Percentiles rank a stretch among this genome's conserved stretches.
These are phyloP conservation scores for Thermophis baileyi DNA, from an alignment of 2,113 vertebrate genomes.

Conservation along the genomic window DNA sequence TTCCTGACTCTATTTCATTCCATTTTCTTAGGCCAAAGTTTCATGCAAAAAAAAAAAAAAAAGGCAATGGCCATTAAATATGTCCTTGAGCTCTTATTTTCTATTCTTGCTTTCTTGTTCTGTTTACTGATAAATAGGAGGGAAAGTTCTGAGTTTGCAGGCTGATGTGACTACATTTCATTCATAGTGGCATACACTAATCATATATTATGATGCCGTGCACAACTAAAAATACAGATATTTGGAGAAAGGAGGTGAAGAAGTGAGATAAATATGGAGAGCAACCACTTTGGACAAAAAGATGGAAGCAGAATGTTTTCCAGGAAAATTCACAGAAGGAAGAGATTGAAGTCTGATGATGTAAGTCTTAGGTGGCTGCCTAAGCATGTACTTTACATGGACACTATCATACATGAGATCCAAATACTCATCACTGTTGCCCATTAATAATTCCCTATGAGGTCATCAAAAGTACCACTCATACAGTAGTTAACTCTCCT, in stretches of 20 bases:
- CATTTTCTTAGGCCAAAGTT: not conserved
- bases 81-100: not conserved
- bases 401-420: not conserved
- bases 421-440: not conserved
- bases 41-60: not conserved
- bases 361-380: not conserved
- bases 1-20: not conserved
- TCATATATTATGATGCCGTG: not conserved
- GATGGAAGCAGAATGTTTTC: not conserved
- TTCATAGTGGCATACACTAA: not conserved
- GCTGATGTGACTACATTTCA: not conserved
- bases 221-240: not conserved
- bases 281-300: not conserved
- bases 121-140: not conserved
- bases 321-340: not conserved
- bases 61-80: not conserved
- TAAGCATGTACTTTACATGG: not conserved
- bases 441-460: not conserved
- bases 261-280: not conserved
- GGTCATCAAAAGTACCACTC: not conserved
- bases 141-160: not conserved
- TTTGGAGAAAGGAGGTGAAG: not conserved
- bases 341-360: not conserved
- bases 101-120: not conserved
- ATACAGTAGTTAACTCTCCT: not conserved